A percentile compares a stretch with the other conserved stretches of the same genome.
Evolutionary conservation across 1,140 invertebrate genomes (phyloP).

Genomic region (Drosophila sulfurigaster): DNA sequence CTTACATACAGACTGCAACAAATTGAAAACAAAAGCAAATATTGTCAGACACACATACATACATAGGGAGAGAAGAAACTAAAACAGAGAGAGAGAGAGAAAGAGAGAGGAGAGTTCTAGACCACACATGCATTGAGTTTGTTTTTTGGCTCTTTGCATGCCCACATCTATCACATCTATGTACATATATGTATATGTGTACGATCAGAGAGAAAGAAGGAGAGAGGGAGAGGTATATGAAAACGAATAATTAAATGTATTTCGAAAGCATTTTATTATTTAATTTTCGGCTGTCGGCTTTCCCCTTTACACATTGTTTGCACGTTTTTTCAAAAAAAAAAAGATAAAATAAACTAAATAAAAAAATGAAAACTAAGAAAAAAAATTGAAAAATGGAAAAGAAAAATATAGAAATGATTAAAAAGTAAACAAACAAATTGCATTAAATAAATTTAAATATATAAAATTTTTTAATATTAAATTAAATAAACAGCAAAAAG

Average conservation of each 20-base stretch:
- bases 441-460: constrained; percentile 81
- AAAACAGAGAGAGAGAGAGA: not conserved
- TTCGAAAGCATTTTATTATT: constrained; percentile 83
- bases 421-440: constrained; percentile 61
- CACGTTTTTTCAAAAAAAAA: constrained; percentile 86
- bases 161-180: constrained; percentile 8
- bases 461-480: constrained; percentile 75
- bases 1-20: constrained; percentile 43
- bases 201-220: not conserved
- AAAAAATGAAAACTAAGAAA: constrained; percentile 61
- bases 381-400: constrained; percentile 65
- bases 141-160: constrained; percentile 38
- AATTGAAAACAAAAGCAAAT: not conserved
- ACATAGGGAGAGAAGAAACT: too few relatives aligned
- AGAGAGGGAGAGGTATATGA: constrained; percentile 57
- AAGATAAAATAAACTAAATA: constrained; percentile 64
- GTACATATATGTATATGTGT: not conserved
- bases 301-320: constrained; percentile 96
- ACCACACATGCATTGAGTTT: constrained; percentile 23
- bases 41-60: not conserved
- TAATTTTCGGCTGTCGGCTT: constrained; percentile 88
- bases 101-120: constrained; percentile 20
- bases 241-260: constrained; percentile 77
- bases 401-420: constrained; percentile 74
- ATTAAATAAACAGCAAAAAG: constrained; percentile 64